Conservation (phyloP, 1,140 invertebrate species). For the Zaprionus ornatus region DNA sequence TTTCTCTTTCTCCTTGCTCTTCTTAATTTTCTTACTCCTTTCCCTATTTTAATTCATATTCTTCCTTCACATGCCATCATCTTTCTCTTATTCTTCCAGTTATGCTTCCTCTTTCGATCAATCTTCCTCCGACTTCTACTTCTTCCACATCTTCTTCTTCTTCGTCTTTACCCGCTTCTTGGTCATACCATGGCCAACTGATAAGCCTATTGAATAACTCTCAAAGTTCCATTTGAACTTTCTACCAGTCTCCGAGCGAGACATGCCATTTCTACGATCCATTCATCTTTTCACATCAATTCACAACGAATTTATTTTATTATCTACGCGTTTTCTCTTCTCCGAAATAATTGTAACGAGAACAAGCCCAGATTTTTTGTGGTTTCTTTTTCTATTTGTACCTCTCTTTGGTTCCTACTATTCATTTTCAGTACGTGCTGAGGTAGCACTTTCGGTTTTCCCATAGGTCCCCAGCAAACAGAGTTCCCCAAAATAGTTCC, state of each 20-base stretch:
- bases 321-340: neutral
- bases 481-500: slow-evolving; percentile 22
- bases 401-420: slow-evolving; percentile 1
- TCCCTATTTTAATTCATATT: too few species aligned
- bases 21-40: too few species aligned
- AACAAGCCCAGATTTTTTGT: slow-evolving; percentile 4
- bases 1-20: too few species aligned
- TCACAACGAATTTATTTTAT: slow-evolving; percentile 3
- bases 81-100: too few species aligned
- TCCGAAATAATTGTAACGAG: slow-evolving; percentile 1
- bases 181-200: neutral
- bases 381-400: slow-evolving; percentile 9
- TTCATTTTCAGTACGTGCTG: slow-evolving; percentile 28
- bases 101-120: too few species aligned
- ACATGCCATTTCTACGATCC: neutral
- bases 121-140: neutral
- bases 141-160: neutral
- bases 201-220: slow-evolving; percentile 1
- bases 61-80: too few species aligned
- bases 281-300: slow-evolving; percentile 5
- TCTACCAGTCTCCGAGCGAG: neutral
- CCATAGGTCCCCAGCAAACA: slow-evolving; percentile 26
- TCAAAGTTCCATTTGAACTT: neutral
- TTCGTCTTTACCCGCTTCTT: neutral
- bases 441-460: slow-evolving; percentile 39